phyloP scores from a whole-genome alignment of 2,113 vertebrate species.

The Trogon melanurus region DNA sequence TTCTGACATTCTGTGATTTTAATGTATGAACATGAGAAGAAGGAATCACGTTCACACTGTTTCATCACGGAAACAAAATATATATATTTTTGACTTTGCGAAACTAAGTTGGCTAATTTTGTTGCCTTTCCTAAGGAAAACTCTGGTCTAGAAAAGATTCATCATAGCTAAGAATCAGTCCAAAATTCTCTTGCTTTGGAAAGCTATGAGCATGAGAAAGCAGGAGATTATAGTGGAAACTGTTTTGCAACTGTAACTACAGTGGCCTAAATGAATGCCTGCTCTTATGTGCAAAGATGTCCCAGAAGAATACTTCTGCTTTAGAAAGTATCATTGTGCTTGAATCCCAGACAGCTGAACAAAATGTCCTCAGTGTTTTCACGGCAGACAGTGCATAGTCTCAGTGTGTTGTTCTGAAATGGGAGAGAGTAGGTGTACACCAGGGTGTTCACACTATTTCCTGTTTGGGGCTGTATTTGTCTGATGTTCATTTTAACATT shows the following conservation, averaged over 20 bases:
- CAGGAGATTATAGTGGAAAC: constrained; percentile 39
- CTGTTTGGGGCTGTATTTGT: constrained; percentile 27
- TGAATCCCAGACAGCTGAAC: constrained; percentile 19
- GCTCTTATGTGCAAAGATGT: constrained; percentile 42
- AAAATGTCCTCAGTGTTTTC: constrained; percentile 46
- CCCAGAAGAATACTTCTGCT: constrained; percentile 43
- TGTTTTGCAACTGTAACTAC: constrained; percentile 58
- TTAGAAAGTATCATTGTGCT: constrained; percentile 37
- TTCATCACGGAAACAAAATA: neutral
- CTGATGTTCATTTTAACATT: constrained; percentile 37
- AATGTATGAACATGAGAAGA: neutral
- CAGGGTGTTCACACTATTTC: constrained; percentile 14
- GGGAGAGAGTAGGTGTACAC: constrained; percentile 32
- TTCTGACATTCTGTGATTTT: neutral
- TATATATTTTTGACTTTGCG: neutral
- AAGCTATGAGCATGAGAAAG: neutral
- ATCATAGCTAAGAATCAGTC: constrained; percentile 1
- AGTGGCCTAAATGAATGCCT: constrained; percentile 41
- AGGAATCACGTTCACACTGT: neutral
- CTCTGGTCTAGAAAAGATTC: neutral
- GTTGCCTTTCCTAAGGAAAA: neutral
- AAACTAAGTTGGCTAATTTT: neutral
- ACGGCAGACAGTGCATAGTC: neutral
- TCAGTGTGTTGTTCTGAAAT: constrained; percentile 13
- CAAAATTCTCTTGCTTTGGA: constrained; percentile 19